These are phyloP conservation scores for Eriocheir sinensis DNA, from an alignment of 1,140 invertebrate species.

Conservation along the genomic window DNA sequence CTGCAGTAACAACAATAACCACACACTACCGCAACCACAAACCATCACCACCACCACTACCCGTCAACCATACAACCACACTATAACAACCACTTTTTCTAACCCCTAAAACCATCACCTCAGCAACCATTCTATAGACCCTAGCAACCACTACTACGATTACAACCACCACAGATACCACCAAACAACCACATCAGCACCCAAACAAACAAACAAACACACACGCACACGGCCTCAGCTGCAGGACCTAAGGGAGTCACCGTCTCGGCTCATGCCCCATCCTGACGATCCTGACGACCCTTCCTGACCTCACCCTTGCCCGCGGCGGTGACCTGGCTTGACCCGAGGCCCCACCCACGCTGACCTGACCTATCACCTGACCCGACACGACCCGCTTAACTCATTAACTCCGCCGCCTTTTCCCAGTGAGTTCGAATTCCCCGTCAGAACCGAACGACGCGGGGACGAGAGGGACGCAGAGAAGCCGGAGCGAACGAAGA, in stretches of 20 bases:
- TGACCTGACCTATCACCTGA: constrained; percentile 71
- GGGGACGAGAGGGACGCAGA: neutral
- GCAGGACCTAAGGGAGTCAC: neutral
- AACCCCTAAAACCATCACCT: no score
- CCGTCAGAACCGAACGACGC: constrained; percentile 36
- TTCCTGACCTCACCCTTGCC: constrained; percentile 49
- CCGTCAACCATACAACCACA: no score
- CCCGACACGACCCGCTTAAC: constrained; percentile 63
- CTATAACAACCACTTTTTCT: no score
- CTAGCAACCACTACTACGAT: neutral
- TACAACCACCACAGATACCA: neutral
- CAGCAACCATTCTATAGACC: no score
- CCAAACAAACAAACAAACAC: no score
- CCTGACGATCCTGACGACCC: no score
- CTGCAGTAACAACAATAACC: no score
- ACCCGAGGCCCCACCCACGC: constrained; percentile 40
- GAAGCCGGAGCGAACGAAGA: constrained; percentile 46
- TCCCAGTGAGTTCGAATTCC: neutral
- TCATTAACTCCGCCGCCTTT: constrained; percentile 55
- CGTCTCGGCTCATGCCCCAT: neutral
- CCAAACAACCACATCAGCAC: neutral
- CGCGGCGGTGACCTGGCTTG: constrained; percentile 33
- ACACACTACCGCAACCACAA: no score
- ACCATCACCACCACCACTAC: no score
- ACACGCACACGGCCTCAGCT: no score